These are phyloP conservation scores for Phallusia fumigata DNA, from an alignment of 23 tunicate species.

Conservation along the genomic window DNA sequence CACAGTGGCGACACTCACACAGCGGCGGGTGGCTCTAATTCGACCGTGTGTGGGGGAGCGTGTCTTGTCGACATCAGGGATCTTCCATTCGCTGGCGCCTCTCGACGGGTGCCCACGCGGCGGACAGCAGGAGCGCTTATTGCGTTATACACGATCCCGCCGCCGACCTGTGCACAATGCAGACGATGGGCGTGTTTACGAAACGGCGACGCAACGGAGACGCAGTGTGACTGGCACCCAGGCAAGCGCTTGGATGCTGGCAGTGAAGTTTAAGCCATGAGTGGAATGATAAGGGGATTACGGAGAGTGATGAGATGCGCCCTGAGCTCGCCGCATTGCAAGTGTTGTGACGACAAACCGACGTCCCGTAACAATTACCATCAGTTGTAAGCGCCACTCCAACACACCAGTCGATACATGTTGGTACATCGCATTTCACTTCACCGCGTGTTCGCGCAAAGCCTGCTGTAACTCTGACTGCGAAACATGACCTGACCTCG, in stretches of 20 bases:
- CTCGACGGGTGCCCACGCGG: no score
- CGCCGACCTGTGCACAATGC: not conserved
- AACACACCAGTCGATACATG: not conserved
- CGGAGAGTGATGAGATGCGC: conserved; percentile 8
- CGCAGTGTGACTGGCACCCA: not conserved
- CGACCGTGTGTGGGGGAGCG: no score
- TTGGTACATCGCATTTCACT: not conserved
- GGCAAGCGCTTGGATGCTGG: not conserved
- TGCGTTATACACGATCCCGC: not conserved
- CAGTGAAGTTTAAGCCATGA: not conserved
- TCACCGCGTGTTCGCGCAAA: no score
- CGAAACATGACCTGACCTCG: no score
- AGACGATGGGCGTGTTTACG: conserved; percentile 1
- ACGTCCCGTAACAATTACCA: not conserved
- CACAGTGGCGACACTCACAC: no score
- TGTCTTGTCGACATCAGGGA: no score
- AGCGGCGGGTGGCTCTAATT: no score
- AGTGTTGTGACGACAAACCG: conserved; percentile 2
- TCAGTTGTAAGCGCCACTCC: not conserved
- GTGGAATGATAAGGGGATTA: conserved; percentile 34
- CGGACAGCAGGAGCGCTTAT: not conserved
- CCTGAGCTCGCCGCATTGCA: not conserved
- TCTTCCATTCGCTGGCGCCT: no score
- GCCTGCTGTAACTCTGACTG: no score
- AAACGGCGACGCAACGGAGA: not conserved